Conservation (phyloP, 2,797 vertebrate species). For the Silurus lanzhouensis region DNA sequence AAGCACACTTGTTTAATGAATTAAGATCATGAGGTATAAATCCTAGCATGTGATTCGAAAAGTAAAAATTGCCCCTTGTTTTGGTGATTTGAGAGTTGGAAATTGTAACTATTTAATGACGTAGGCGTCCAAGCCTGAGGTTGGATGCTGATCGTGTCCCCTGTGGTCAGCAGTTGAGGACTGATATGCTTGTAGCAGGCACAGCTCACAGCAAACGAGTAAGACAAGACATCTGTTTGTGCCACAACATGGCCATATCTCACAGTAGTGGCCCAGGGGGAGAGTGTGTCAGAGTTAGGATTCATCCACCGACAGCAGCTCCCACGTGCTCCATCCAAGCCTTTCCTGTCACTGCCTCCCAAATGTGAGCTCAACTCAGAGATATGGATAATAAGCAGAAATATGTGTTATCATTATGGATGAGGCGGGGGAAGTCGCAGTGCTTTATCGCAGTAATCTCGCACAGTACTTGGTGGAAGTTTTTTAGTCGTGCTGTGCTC, state of each 20-base stretch:
- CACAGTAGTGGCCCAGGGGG: constrained; percentile 34
- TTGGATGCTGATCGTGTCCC: constrained; percentile 41
- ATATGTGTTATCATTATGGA: constrained; percentile 48
- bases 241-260: constrained; percentile 77
- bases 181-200: constrained; percentile 80
- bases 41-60: constrained; percentile 15
- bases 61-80: constrained; percentile 28
- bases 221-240: constrained; percentile 89
- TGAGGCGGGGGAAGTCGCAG: constrained; percentile 37
- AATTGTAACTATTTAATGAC: constrained; percentile 30
- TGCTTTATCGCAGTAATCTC: constrained; percentile 52
- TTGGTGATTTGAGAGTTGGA: constrained; percentile 6
- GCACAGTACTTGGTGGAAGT: constrained; percentile 31
- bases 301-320: constrained; percentile 35
- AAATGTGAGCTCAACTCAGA: constrained; percentile 15
- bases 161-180: constrained; percentile 84
- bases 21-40: constrained; percentile 9
- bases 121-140: constrained; percentile 32
- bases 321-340: constrained; percentile 29
- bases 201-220: constrained; percentile 82
- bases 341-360: constrained; percentile 11
- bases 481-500: constrained; percentile 60
- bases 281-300: constrained; percentile 34
- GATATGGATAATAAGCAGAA: constrained; percentile 47
- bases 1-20: constrained; percentile 24